phyloP scores from a whole-genome alignment of 2,797 vertebrate genomes.

The Siniperca undulata region DNA sequence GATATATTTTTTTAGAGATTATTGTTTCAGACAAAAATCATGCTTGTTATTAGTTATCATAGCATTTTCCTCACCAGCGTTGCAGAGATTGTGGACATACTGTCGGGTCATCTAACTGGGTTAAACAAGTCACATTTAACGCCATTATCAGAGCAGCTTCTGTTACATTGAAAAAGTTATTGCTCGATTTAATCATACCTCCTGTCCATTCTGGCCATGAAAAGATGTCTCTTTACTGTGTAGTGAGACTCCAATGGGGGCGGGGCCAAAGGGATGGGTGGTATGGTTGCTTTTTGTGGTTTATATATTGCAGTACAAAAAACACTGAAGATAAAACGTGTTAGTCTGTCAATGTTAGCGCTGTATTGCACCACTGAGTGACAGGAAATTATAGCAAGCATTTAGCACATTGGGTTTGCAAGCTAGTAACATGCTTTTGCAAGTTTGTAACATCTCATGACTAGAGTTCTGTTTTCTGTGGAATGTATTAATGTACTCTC shows the following conservation, averaged over 20 bases:
- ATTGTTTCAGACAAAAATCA: neutral
- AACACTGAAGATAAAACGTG: neutral
- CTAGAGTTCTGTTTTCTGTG: conserved; percentile 36
- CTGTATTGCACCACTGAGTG: neutral
- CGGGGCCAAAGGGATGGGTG: too few species aligned
- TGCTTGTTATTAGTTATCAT: neutral
- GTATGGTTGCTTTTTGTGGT: neutral
- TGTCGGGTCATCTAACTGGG: too few species aligned
- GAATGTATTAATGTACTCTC: neutral
- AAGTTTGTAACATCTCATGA: neutral
- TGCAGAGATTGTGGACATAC: neutral
- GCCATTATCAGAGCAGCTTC: too few species aligned
- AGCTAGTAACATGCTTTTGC: neutral
- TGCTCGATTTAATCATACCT: too few species aligned
- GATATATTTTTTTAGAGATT: neutral
- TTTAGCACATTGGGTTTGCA: conserved; percentile 4
- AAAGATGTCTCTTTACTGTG: too few species aligned
- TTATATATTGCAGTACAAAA: neutral
- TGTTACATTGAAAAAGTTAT: too few species aligned
- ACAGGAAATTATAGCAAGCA: conserved; percentile 14
- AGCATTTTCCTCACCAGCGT: neutral
- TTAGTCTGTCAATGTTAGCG: neutral
- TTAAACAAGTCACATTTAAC: too few species aligned
- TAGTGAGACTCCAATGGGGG: too few species aligned
- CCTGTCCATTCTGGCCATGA: too few species aligned